Base-by-base conservation (phyloP, 2,113 vertebrate genomes). In the Myotis lucifugus region DNA sequence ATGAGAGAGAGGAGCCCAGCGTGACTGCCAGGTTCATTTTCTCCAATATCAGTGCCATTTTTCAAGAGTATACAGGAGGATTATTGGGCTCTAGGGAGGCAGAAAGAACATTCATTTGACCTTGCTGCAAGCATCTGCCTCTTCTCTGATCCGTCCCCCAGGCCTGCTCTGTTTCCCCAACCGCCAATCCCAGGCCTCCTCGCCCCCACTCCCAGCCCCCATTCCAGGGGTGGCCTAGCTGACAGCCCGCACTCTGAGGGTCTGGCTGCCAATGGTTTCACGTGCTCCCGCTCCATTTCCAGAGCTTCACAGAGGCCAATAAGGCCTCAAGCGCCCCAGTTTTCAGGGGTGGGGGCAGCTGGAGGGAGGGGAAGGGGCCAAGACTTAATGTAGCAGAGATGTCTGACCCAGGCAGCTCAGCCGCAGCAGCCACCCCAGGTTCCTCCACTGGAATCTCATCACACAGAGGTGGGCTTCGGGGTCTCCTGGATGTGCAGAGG, bases 381-480 rank as follows among this genome's bases (percentile, higher is more conserved):
- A 2, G 27, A 32, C 2, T 29, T 4, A 19, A 25, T 2, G 3
- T 34, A n/a, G 23, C 50, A 59, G 78, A 74, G 48, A 29, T 19
- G 18, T 46, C 14, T 4, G 34, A 32, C 59, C 40, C 50, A 6
- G 21, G 42, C 50, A 52, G 10, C 59, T 14, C 23, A 5, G 78
- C 52, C 2, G 7, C 21, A 73, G 34, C 54, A 34, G 17, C 27
- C 11, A 29, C 42, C 32, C n/a, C 34, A 0, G 86, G 1, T 77
- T 34, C 61, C 19, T 42, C 46, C 12, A 1, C 70, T 18, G 15
- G 18, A 1, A 27, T 50, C 59, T 88, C n/a, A 3, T 23, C 78
- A 54, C 18, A 3, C 1, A 1, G 59, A 70, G 40, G 18, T 1
- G 0, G 14, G 42, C 50, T 70, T 70, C 2, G 0, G 27, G 66